Base-by-base conservation (phyloP, 1,140 invertebrate genomes). In the Drosophila trapezifrons region DNA sequence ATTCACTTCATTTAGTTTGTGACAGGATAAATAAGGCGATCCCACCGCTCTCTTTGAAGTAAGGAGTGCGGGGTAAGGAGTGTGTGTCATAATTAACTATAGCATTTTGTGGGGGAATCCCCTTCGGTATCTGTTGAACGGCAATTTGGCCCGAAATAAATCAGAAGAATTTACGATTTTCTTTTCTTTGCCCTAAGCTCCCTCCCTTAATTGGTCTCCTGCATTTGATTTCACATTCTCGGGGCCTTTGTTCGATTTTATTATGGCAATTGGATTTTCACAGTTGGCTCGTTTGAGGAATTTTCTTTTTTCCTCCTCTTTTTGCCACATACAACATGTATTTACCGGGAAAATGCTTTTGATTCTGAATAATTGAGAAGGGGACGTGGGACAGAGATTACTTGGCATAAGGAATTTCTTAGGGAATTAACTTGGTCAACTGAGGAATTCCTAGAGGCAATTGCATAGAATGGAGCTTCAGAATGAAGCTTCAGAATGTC, bases 1-100 rank as follows among this genome's bases (percentile, higher is more conserved):
- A 32, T 70, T 73, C 84, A 89, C 83, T 87, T 87, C 79, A 89
- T 87, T 87, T 87, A 80, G 83, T 83, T 83, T 76, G 67, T 71
- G 72, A 76, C 72, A 73, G 63, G 55, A 76, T 76, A 67, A 76
- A 60, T 49, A 69, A 78, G 58, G 17, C 20, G 6, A 12, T 12
- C 3, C 52, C n/a, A 4, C 12, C 17, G 5, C 10, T 17, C 18
- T n/a, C 80, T 74, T 87, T 86, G 84, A 86, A 74, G 79, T 60
- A 18, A 10, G 27, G 18, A 38, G 25, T 64, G 13, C 3, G 25
- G 57, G 18, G 4, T 43, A 59, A 18, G 38, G 29, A 32, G 29
- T 10, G 66, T 69, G 73, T 40, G 56, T 75, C 83, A 87, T 87
- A 86, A 86, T 86, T 86, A 86, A 87, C 75, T 77, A 56, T 71